These are phyloP conservation scores for Lepidocyrtoides sp. DNA, from an alignment of 2,888 invertebrate genomes.

Conservation along the genomic window DNA sequence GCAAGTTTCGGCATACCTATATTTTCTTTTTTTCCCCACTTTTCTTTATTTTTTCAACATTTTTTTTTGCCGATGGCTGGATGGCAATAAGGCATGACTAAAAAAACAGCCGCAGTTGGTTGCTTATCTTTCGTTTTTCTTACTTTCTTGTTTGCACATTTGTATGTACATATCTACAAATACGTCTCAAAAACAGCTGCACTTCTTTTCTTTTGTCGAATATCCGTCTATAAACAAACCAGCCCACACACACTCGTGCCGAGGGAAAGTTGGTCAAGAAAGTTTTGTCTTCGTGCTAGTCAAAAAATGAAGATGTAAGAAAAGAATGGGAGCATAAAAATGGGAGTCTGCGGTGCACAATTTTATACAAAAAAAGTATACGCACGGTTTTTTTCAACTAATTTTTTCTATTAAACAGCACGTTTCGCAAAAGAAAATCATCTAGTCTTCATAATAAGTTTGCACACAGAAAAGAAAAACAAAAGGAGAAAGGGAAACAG, in stretches of 20 bases:
- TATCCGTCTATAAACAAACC: neutral
- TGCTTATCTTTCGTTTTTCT: neutral
- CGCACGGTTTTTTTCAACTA: too few relatives aligned
- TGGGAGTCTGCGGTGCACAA: neutral
- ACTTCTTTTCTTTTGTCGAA: neutral
- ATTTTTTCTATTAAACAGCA: too few relatives aligned
- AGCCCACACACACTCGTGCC: neutral
- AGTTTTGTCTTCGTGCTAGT: neutral
- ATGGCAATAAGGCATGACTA: neutral
- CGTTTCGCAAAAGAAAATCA: too few relatives aligned
- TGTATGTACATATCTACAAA: neutral
- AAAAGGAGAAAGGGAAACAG: neutral
- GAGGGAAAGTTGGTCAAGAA: conserved; percentile 2
- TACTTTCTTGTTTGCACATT: neutral
- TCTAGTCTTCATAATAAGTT: too few relatives aligned
- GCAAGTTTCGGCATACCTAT: neutral
- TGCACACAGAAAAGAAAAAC: neutral
- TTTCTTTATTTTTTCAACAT: neutral
- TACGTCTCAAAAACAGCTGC: conserved; percentile 21
- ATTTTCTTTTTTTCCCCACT: neutral
- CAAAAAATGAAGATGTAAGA: neutral
- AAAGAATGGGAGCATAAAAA: neutral
- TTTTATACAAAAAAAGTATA: too few relatives aligned
- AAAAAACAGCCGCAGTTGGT: neutral
- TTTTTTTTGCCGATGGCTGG: neutral